Percentiles rank a stretch among this genome's conserved stretches.
Conservation (phyloP, 92 coral and sea anemone species). For the Porites divaricata region DNA sequence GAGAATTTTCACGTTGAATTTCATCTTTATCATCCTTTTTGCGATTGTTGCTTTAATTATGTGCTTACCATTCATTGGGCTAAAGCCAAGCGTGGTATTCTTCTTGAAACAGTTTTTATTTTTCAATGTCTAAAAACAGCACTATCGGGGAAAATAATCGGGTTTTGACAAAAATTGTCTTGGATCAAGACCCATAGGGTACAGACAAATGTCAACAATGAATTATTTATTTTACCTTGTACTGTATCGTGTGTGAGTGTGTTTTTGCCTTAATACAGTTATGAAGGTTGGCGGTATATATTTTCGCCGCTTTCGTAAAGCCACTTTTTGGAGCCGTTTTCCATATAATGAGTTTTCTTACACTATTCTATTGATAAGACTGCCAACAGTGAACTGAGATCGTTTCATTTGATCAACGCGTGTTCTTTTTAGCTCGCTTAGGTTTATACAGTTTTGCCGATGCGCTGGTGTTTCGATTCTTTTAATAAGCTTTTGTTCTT, state of each 20-base stretch:
- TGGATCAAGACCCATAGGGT: slow-evolving; percentile 58
- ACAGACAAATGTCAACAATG: slow-evolving; percentile 65
- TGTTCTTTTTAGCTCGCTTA: neutral
- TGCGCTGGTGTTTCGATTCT: slow-evolving; percentile 29
- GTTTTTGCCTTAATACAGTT: slow-evolving; percentile 9
- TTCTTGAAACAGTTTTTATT: neutral
- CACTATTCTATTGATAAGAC: slow-evolving; percentile 15
- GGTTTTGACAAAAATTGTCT: slow-evolving; percentile 30
- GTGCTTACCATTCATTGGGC: neutral
- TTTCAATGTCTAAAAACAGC: neutral
- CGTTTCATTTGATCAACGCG: neutral
- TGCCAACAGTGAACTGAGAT: neutral
- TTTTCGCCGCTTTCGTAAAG: slow-evolving; percentile 2
- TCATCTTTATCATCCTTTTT: neutral
- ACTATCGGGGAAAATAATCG: slow-evolving; percentile 17
- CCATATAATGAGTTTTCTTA: neutral
- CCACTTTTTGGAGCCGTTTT: neutral
- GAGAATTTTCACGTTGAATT: slow-evolving; percentile 7
- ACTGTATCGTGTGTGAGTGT: slow-evolving; percentile 48
- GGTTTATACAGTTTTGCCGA: slow-evolving; percentile 4
- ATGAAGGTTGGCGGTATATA: neutral
- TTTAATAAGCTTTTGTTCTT: slow-evolving; percentile 7
- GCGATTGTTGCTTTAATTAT: slow-evolving; percentile 2
- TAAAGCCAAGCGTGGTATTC: neutral
- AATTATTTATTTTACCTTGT: slow-evolving; percentile 60